Conservation (phyloP, 2,797 vertebrate species). For the Lutjanus argentimaculatus region DNA sequence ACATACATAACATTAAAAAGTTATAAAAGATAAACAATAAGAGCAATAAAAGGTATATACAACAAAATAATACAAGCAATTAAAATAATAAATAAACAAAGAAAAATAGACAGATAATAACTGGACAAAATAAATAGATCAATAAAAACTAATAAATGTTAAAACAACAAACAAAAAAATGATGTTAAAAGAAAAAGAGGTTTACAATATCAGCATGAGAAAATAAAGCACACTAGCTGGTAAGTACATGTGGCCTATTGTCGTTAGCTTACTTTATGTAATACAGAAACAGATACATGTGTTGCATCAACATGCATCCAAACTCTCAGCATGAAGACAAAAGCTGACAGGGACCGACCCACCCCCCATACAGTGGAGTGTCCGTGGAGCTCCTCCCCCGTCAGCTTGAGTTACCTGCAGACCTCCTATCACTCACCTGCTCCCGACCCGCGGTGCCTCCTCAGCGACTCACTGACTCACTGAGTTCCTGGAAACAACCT, state of each 20-base stretch:
- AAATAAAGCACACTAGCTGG: background rate
- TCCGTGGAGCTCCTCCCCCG: conserved; percentile 69
- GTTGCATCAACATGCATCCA: background rate
- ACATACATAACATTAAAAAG: too few species aligned
- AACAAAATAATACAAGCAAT: too few species aligned
- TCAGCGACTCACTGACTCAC: background rate
- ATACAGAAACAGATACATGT: background rate
- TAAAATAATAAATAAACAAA: too few species aligned
- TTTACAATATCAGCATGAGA: background rate
- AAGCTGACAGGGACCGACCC: background rate
- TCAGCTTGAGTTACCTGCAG: conserved; percentile 77
- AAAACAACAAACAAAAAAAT: too few species aligned
- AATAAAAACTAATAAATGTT: too few species aligned
- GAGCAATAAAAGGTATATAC: too few species aligned
- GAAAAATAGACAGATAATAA: too few species aligned
- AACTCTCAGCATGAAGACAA: background rate
- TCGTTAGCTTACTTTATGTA: background rate
- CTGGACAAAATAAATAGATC: too few species aligned
- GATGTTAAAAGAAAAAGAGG: too few species aligned
- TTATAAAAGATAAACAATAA: too few species aligned
- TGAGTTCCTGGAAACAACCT: conserved; percentile 25
- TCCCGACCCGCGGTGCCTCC: conserved; percentile 32
- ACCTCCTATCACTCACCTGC: conserved; percentile 69
- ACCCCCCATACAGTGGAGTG: background rate
- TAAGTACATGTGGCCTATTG: background rate